Evolutionary conservation across 2,113 vertebrate species (phyloP).

Genomic region (Edolisoma coerulescens): DNA sequence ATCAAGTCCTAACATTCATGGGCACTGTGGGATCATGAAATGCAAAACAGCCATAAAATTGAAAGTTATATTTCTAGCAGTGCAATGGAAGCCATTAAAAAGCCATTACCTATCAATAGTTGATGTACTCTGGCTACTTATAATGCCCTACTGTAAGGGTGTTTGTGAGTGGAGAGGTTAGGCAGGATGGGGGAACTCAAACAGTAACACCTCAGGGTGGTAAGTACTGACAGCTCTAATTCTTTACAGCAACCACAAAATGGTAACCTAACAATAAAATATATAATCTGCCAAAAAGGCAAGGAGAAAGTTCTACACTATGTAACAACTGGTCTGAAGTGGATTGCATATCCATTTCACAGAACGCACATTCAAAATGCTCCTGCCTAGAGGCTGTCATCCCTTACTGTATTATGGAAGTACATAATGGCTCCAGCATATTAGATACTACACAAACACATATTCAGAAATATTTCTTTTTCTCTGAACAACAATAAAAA

Average conservation of each 20-base stretch:
- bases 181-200: background rate
- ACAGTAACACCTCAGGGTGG: background rate
- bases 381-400: background rate
- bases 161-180: background rate
- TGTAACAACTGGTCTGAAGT: background rate
- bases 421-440: background rate
- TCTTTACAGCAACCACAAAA: background rate
- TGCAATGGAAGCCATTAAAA: slow-evolving; percentile 28
- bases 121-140: background rate
- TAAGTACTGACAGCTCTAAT: background rate
- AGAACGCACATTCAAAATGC: background rate
- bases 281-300: background rate
- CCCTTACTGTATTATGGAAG: background rate
- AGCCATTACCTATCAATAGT: background rate
- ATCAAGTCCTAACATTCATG: background rate
- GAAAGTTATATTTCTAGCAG: background rate
- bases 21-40: background rate
- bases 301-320: background rate
- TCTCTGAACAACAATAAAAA: background rate
- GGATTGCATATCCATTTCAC: background rate
- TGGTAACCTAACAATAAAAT: background rate
- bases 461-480: background rate
- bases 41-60: background rate
- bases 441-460: background rate
- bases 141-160: background rate